These are phyloP conservation scores for Sturmia bella DNA, from an alignment of 2,888 invertebrate genomes.

Conservation along the genomic window DNA sequence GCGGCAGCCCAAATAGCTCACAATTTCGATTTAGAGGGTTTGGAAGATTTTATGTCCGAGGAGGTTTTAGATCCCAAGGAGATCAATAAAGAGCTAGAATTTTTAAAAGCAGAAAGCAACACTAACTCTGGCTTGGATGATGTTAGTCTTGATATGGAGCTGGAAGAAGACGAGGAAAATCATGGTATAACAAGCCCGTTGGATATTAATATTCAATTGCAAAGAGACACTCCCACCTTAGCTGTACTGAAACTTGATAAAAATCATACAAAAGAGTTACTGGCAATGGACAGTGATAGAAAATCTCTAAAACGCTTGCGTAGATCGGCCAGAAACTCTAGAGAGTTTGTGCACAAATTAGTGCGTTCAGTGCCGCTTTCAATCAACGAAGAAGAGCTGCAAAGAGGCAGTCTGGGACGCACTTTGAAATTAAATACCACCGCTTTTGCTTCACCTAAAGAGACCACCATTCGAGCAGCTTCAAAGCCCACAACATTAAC, in stretches of 20 bases:
- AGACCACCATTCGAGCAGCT: conserved; percentile 26
- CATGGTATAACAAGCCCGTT: conserved; percentile 40
- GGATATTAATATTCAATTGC: conserved; percentile 55
- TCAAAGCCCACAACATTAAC: background rate
- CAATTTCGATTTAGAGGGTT: conserved; percentile 55
- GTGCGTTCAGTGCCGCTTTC: conserved; percentile 77
- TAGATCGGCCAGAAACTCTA: conserved; percentile 71
- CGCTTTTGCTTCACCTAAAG: conserved; percentile 74
- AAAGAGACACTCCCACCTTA: conserved; percentile 61
- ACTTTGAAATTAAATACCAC: conserved; percentile 78
- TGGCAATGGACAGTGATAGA: background rate
- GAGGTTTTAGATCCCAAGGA: conserved; percentile 77
- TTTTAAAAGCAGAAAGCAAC: conserved; percentile 64
- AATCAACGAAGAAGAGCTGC: conserved; percentile 73
- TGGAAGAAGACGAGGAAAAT: background rate
- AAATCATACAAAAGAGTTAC: background rate
- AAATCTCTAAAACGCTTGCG: conserved; percentile 47
- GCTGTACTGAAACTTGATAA: conserved; percentile 41
- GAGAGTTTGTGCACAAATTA: conserved; percentile 78
- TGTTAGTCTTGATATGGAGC: background rate
- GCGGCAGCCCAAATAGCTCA: conserved; percentile 18
- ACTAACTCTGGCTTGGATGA: background rate
- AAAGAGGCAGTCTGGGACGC: conserved; percentile 72
- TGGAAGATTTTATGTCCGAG: conserved; percentile 77
- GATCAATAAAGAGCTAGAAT: conserved; percentile 77